Base-by-base conservation (phyloP, 2,888 invertebrate genomes). In the Noctuana brunneofusca region DNA sequence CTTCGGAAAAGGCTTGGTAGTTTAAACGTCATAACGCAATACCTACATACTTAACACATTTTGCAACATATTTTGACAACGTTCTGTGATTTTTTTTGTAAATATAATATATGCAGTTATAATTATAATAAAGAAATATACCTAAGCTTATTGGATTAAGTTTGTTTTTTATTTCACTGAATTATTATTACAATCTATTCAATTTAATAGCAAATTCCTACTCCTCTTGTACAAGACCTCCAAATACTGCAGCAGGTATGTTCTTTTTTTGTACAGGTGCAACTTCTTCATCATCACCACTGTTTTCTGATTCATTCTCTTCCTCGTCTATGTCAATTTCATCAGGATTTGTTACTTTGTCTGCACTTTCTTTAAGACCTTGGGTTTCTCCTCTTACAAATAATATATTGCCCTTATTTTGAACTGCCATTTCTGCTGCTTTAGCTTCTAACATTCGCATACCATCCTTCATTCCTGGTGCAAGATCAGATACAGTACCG, bases 161-260 rank as follows among this genome's bases (percentile, higher is more conserved):
- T 43, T 54, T 64, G 64, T 56, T 66, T 57, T 64, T 66, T 62
- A 68, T 65, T 65, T 32, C 14, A 30, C 64, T 50, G 55, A 54
- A 56, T 22, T 68, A 65, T 52, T 50, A 27, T 43, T 43, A 41
- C 63, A 67, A 68, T 63, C 52, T 2, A 43, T 35, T 43, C 20
- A 12, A 18, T 43, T 20, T 43, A 18, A 12, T 20, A 20, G 11
- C 3, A 9, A 41, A 16, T 41, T 35, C 16, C 64, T 70, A 69
- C 50, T 73, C 67, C 18, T 71, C 71, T 57, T 88, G 71, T 9
- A 91, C 80, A 68, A 97, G 92, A 69, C 96, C 94, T 65, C 98
- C 98, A 92, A 98, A 99, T 2, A 99, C 97, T 87, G 98, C 96
- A 49, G 95, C 93, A 35, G 99, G 99, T 69, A 99, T 94, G 27